A percentile compares a stretch with the other conserved stretches of the same genome.
These are phyloP conservation scores for Sebastes paucispinis DNA, from an alignment of 2,797 vertebrate species.

Conservation along the genomic window DNA sequence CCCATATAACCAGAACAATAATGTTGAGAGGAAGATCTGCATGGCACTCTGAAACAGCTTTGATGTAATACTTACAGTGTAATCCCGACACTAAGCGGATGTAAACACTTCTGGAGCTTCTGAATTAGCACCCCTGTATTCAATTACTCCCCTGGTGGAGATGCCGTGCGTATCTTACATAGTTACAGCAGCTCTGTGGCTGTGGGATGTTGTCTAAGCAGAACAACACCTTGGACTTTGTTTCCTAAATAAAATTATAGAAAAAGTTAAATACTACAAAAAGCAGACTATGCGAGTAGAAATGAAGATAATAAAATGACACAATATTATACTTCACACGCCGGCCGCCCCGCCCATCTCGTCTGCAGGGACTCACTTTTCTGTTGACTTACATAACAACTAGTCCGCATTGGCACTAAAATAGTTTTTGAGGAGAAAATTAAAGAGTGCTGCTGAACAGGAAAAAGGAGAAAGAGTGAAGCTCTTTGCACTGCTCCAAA, in stretches of 20 bases:
- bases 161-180: constrained; percentile 35
- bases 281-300: neutral
- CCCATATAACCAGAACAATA: neutral
- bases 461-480: constrained; percentile 75
- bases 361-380: constrained; percentile 25
- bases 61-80: constrained; percentile 54
- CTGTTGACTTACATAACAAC: constrained; percentile 67
- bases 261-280: neutral
- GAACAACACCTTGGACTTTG: constrained; percentile 24
- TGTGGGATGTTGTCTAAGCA: constrained; percentile 11
- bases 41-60: constrained; percentile 26
- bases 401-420: constrained; percentile 55
- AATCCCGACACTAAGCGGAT: constrained; percentile 58
- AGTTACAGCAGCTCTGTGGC: constrained; percentile 38
- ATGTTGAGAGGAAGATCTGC: neutral
- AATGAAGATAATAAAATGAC: neutral
- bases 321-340: neutral
- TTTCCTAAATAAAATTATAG: constrained; percentile 27
- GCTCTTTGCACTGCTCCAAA: constrained; percentile 83
- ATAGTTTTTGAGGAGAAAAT: constrained; percentile 72
- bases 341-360: neutral
- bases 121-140: constrained; percentile 62
- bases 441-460: constrained; percentile 72
- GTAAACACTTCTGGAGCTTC: constrained; percentile 51
- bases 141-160: constrained; percentile 58